Conservation (phyloP, 2,113 vertebrate species). For the Nothobranchius kuhntae region DNA sequence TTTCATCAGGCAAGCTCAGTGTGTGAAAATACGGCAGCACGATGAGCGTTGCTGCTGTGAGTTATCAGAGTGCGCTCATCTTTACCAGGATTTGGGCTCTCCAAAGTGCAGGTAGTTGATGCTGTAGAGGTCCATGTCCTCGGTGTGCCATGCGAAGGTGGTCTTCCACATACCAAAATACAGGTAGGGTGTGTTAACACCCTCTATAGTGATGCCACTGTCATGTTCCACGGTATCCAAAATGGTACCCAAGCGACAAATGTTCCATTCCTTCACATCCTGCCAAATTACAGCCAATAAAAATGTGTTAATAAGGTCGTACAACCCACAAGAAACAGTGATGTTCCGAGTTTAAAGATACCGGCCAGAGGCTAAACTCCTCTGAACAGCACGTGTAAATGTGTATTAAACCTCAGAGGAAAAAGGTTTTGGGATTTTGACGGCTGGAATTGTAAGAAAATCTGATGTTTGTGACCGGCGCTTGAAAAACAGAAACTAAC, state of each 20-base stretch:
- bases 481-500: too few relatives aligned
- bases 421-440: too few relatives aligned
- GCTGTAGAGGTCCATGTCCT: constrained; percentile 99
- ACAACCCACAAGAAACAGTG: not conserved
- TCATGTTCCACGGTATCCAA: constrained; percentile 94
- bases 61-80: not conserved
- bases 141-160: constrained; percentile 97
- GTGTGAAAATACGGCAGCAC: too few relatives aligned
- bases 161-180: constrained; percentile 99
- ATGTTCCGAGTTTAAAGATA: not conserved
- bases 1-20: too few relatives aligned
- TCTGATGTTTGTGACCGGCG: too few relatives aligned
- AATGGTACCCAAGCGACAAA: constrained; percentile 89
- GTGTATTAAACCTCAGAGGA: too few relatives aligned
- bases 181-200: constrained; percentile 95
- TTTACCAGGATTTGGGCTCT: constrained; percentile 96
- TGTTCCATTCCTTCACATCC: constrained; percentile 92
- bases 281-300: constrained; percentile 37
- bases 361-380: too few relatives aligned
- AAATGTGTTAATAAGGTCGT: not conserved
- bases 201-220: constrained; percentile 95
- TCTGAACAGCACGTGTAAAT: too few relatives aligned
- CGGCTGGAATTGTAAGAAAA: too few relatives aligned
- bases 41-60: too few relatives aligned
- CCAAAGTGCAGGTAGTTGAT: constrained; percentile 98